phyloP scores from a whole-genome alignment of 2,888 invertebrate species.

The Tenthredo distinguenda region DNA sequence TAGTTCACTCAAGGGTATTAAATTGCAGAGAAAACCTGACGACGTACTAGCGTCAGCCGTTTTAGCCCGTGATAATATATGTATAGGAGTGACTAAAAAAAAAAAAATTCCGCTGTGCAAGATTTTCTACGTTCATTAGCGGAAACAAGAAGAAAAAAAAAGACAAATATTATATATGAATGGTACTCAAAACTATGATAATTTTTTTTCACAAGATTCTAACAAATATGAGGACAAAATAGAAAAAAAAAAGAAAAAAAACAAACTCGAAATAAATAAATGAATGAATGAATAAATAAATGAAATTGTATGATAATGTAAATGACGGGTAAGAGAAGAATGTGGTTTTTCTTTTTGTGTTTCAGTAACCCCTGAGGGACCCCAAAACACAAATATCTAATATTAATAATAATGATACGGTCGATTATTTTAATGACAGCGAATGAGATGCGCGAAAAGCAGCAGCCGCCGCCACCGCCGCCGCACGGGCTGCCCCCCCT shows the following conservation, averaged over 20 bases:
- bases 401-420: conserved; percentile 76
- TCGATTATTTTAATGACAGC: conserved; percentile 75
- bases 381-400: conserved; percentile 72
- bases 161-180: neutral
- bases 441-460: conserved; percentile 69
- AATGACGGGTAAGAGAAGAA: neutral
- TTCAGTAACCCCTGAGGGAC: conserved; percentile 69
- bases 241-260: neutral
- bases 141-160: neutral
- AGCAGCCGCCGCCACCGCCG: conserved; percentile 56
- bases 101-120: neutral
- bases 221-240: neutral
- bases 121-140: neutral
- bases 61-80: neutral
- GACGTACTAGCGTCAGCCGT: neutral
- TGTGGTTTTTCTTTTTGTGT: conserved; percentile 66
- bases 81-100: neutral
- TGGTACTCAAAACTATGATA: neutral
- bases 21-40: conserved; percentile 10
- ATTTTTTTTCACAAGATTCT: neutral
- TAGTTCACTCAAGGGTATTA: neutral
- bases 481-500: conserved; percentile 65
- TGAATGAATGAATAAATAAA: neutral
- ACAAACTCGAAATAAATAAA: neutral
- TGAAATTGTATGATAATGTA: neutral